phyloP scores from a whole-genome alignment of 2,888 invertebrate genomes.

The Hirtodrosophila trivittata region DNA sequence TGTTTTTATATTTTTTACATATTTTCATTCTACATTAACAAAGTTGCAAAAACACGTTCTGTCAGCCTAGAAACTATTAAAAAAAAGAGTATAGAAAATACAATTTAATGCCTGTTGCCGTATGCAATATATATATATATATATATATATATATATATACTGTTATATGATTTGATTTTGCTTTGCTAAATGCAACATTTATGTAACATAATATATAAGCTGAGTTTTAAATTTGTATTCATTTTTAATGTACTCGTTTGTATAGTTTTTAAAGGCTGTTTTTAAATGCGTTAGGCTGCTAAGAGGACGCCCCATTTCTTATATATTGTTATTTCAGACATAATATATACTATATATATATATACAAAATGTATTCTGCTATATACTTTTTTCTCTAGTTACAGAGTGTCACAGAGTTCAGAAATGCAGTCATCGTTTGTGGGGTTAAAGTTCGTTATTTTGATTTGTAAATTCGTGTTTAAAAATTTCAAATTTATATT shows the following conservation, averaged over 20 bases:
- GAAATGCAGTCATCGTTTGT: conserved; percentile 18
- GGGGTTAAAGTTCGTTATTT: conserved; percentile 9
- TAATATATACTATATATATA: conserved; percentile 10
- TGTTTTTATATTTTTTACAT: conserved; percentile 28
- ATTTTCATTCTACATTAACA: conserved; percentile 29
- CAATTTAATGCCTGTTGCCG: conserved; percentile 32
- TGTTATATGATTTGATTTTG: conserved; percentile 23
- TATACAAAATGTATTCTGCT: conserved; percentile 9
- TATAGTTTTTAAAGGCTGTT: conserved; percentile 33
- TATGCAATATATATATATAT: conserved; percentile 9
- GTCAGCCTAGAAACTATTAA: conserved; percentile 66
- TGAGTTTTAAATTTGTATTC: conserved; percentile 19
- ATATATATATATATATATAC: conserved; percentile 25
- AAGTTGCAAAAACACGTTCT: conserved; percentile 42
- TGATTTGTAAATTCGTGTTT: conserved; percentile 42
- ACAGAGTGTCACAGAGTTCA: conserved; percentile 23
- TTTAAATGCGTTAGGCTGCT: conserved; percentile 45
- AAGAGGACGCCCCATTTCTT: conserved; percentile 12
- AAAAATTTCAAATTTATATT: conserved; percentile 21
- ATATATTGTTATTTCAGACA: conserved; percentile 34
- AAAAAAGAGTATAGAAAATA: conserved; percentile 51
- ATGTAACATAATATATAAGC: conserved; percentile 55
- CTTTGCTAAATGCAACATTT: conserved; percentile 68
- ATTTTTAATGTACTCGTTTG: background rate
- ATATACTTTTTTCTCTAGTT: conserved; percentile 9